phyloP scores from a whole-genome alignment of 2,888 invertebrate genomes.

The Ophonus ardosiacus region DNA sequence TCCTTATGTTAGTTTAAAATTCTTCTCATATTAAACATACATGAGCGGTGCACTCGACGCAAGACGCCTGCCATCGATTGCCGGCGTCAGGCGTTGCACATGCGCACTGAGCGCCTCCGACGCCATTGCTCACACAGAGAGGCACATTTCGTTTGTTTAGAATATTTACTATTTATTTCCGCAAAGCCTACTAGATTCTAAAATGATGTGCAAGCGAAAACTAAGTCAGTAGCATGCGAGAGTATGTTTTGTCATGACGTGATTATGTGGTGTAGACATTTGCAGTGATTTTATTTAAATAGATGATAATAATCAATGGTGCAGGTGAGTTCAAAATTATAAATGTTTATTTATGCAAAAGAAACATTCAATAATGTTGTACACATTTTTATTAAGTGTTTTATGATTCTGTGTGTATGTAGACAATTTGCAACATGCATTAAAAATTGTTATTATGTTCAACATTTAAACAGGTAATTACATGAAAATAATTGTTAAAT shows the following conservation, averaged over 20 bases:
- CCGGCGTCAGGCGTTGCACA: background rate
- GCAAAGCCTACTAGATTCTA: background rate
- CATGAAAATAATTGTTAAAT: background rate
- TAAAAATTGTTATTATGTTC: background rate
- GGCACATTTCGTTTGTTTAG: background rate
- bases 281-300: slow-evolving; percentile 13
- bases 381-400: too few species aligned
- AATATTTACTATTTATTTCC: slow-evolving; percentile 12
- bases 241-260: background rate
- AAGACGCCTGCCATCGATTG: background rate
- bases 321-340: slow-evolving; percentile 30
- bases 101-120: background rate
- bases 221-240: background rate
- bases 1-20: background rate
- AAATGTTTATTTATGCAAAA: background rate
- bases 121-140: background rate
- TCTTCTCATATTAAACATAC: background rate
- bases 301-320: slow-evolving; percentile 58
- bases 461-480: background rate
- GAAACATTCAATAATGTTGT: background rate
- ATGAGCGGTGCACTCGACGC: background rate
- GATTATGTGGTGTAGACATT: background rate
- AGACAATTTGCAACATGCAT: too few species aligned
- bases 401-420: too few species aligned
- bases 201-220: background rate